phyloP scores from a whole-genome alignment of 2,797 vertebrate genomes.

The Sebastiscus albofasciatus region DNA sequence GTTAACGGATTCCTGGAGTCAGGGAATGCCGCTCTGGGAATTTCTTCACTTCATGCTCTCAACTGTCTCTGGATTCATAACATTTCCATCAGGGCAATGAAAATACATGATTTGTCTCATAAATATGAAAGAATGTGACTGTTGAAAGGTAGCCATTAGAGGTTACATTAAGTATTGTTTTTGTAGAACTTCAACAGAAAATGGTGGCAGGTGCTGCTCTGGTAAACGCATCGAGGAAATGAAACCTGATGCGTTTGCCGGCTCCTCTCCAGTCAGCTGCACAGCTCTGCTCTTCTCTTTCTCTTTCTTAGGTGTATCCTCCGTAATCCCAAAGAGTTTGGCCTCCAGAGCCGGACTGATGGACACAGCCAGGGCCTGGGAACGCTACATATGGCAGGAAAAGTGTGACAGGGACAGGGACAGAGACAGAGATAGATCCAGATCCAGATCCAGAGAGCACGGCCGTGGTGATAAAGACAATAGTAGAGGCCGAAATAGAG shows the following conservation, averaged over 20 bases:
- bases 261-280: background rate
- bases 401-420: slow-evolving; percentile 36
- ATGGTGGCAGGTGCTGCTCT: background rate
- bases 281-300: background rate
- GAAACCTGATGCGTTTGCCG: background rate
- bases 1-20: background rate
- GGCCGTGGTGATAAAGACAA: slow-evolving; percentile 26
- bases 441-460: slow-evolving; percentile 21
- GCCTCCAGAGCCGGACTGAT: slow-evolving; percentile 27
- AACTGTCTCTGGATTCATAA: background rate
- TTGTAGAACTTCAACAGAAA: background rate
- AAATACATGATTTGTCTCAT: slow-evolving; percentile 39
- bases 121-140: slow-evolving; percentile 17
- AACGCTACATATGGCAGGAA: slow-evolving; percentile 42
- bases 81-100: slow-evolving; percentile 5
- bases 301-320: slow-evolving; percentile 55
- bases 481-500: background rate
- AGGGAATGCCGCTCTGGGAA: background rate
- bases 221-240: background rate
- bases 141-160: background rate
- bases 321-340: slow-evolving; percentile 20
- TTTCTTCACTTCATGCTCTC: background rate
- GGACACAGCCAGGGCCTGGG: slow-evolving; percentile 52
- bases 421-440: background rate
- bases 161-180: slow-evolving; percentile 10